phyloP scores from a whole-genome alignment of 35 echinoderm and acorn worm genomes.

The Strongylocentrotus purpuratus region DNA sequence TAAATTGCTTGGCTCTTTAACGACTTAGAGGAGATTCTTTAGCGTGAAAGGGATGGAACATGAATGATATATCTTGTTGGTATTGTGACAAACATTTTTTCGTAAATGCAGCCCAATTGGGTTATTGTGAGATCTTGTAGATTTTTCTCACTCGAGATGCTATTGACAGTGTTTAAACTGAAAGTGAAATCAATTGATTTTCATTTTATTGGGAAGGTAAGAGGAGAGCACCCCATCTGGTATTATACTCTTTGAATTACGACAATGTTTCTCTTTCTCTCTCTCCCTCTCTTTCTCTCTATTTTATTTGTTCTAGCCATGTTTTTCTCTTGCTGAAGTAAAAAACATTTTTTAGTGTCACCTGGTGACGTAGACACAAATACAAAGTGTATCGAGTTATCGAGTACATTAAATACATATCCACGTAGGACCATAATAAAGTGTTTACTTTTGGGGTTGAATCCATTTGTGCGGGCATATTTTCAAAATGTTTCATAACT shows the following conservation, averaged over 20 bases:
- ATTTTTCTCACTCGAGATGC: neutral
- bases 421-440: no score
- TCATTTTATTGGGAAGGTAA: neutral
- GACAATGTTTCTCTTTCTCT: neutral
- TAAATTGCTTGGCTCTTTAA: neutral
- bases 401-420: no score
- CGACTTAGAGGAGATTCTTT: neutral
- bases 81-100: neutral
- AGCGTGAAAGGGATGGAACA: neutral
- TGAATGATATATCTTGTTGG: neutral
- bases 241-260: no score
- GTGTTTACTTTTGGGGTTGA: no score
- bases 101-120: neutral
- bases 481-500: no score
- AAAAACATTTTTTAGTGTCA: neutral
- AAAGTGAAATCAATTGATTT: slow-evolving; percentile 13
- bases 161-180: neutral
- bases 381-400: no score
- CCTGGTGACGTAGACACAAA: no score
- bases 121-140: neutral
- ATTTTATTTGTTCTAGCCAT: neutral
- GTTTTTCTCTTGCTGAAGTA: neutral
- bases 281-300: neutral
- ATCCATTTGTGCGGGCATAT: no score
- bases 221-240: no score